These are phyloP conservation scores for Tribolium madens DNA, from an alignment of 1,140 invertebrate genomes.

Conservation along the genomic window DNA sequence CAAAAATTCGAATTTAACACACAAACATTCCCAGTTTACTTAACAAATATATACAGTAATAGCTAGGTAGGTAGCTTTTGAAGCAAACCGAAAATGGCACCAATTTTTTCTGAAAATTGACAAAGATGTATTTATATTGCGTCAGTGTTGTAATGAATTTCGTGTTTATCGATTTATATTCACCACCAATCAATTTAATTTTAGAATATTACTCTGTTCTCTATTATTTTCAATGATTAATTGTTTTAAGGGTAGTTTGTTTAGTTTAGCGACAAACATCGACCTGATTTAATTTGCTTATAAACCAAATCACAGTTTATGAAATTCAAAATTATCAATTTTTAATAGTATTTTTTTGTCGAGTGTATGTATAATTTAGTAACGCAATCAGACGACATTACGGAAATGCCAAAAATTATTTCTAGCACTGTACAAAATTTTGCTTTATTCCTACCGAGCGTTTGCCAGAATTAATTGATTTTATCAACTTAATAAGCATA, in stretches of 20 bases:
- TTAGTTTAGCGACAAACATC: slow-evolving; percentile 1
- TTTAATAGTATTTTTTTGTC: background rate
- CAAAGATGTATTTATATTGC: slow-evolving; percentile 5
- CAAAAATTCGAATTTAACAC: slow-evolving; percentile 1
- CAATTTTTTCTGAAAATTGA: slow-evolving; percentile 1
- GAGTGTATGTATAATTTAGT: background rate
- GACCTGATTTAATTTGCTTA: background rate
- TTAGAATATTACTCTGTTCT: slow-evolving; percentile 16
- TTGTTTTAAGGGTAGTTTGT: slow-evolving; percentile 9
- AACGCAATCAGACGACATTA: background rate
- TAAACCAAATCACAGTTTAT: background rate
- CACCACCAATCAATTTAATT: slow-evolving; percentile 10
- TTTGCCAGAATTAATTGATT: background rate
- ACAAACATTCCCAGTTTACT: background rate
- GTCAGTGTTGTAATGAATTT: slow-evolving; percentile 25
- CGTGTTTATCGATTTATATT: slow-evolving; percentile 10
- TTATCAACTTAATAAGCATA: background rate
- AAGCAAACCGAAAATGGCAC: background rate
- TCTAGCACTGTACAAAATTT: background rate
- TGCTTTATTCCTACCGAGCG: background rate
- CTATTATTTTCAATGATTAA: slow-evolving; percentile 15
- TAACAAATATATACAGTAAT: background rate
- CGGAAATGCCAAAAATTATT: background rate
- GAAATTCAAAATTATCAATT: background rate
- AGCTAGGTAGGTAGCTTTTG: background rate